Conservation (phyloP, 2,888 invertebrate species). For the Limenitis camilla region DNA sequence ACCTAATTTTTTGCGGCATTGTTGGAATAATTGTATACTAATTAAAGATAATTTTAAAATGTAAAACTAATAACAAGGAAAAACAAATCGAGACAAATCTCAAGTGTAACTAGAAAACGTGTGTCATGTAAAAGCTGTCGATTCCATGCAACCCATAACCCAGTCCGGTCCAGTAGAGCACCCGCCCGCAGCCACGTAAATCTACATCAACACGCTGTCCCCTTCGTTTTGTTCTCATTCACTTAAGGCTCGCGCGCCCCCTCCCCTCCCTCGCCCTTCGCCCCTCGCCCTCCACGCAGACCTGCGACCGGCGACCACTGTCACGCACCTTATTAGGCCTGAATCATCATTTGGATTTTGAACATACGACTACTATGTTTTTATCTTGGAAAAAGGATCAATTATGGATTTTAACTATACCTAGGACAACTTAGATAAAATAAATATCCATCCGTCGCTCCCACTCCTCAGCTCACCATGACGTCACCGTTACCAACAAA, state of each 20-base stretch:
- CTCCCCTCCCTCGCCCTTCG: conserved; percentile 18
- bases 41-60: no score
- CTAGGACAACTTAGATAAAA: no score
- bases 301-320: conserved; percentile 12
- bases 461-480: no score
- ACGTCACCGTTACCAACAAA: no score
- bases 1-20: no score
- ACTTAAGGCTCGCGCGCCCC: conserved; percentile 36
- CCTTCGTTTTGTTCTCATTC: conserved; percentile 63
- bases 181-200: conserved; percentile 58
- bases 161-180: conserved; percentile 62
- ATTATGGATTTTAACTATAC: no score
- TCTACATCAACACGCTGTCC: conserved; percentile 67
- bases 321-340: conserved; percentile 29
- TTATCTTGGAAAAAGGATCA: no score
- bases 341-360: conserved; percentile 16
- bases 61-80: no score
- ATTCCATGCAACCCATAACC: conserved; percentile 33
- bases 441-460: no score
- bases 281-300: conserved; percentile 15
- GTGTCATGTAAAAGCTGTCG: conserved; percentile 9
- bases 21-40: no score
- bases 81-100: no score
- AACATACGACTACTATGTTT: background rate
- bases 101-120: no score